Evolutionary conservation across 2,113 vertebrate genomes (phyloP).

Genomic region (Zosterops hypoxanthus): DNA sequence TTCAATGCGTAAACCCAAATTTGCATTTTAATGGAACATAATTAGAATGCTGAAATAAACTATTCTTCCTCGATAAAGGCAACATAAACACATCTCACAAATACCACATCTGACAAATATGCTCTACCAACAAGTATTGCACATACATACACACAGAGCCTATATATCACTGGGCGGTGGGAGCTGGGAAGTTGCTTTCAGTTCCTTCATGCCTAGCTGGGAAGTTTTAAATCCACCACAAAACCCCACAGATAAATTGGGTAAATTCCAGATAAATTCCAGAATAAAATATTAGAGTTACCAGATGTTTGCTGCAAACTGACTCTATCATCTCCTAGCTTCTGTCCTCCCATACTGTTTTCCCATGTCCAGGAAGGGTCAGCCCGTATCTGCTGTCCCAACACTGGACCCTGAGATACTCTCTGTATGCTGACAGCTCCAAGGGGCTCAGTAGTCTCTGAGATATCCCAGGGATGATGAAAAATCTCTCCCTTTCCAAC

Average conservation of each 20-base stretch:
- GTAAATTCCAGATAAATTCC: background rate
- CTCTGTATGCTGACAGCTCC: background rate
- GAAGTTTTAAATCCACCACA: background rate
- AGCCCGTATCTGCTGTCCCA: background rate
- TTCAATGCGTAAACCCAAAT: conserved; percentile 48
- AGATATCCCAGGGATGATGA: fast-evolving
- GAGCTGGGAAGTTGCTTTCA: background rate
- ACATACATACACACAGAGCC: background rate
- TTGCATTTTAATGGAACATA: conserved; percentile 77
- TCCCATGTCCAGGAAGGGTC: background rate
- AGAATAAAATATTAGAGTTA: background rate
- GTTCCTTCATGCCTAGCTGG: background rate
- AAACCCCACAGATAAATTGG: background rate
- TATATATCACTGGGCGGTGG: background rate
- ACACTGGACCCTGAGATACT: background rate
- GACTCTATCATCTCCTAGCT: background rate
- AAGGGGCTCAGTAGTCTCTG: background rate
- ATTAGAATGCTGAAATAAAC: conserved; percentile 73
- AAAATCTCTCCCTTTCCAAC: background rate
- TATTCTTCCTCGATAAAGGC: conserved; percentile 42
- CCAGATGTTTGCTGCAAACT: background rate
- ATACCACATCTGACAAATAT: conserved; percentile 19
- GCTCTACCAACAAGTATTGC: background rate
- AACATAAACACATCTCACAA: conserved; percentile 26
- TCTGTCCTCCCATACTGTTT: background rate